These are phyloP conservation scores for Motacilla tschutschensis DNA, from an alignment of 2,113 vertebrate species.

Conservation along the genomic window DNA sequence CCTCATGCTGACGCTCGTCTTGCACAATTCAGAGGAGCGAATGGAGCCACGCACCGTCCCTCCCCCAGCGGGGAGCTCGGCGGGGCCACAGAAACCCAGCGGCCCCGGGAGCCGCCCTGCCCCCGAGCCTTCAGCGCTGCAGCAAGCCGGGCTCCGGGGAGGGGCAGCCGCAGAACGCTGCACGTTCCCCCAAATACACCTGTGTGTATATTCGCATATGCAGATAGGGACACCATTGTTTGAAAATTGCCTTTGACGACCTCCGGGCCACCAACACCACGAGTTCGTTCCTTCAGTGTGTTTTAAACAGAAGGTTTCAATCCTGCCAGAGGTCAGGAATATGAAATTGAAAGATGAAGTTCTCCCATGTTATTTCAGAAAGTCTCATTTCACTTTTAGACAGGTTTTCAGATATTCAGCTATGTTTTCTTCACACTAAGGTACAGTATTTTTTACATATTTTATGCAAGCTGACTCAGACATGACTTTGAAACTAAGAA, in stretches of 20 bases:
- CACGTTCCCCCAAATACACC: fast-evolving
- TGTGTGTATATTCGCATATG: fast-evolving
- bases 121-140: fast-evolving
- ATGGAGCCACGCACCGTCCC: background rate
- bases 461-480: background rate
- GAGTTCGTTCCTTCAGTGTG: background rate
- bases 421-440: background rate
- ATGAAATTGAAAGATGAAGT: background rate
- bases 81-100: background rate
- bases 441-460: background rate
- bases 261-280: background rate
- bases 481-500: background rate
- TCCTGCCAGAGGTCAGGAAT: background rate
- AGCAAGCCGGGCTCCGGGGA: fast-evolving
- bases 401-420: background rate
- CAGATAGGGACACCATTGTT: too few species aligned
- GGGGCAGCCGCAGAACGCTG: fast-evolving
- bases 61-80: background rate
- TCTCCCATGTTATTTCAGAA: background rate
- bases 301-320: background rate
- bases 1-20: background rate
- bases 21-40: background rate
- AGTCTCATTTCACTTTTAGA: background rate
- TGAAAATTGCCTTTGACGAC: background rate
- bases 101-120: fast-evolving